Evolutionary conservation across 1,140 invertebrate genomes (phyloP), one percentile per base, ranked within the genome.

Genomic region (Papilio helenus): DNA sequence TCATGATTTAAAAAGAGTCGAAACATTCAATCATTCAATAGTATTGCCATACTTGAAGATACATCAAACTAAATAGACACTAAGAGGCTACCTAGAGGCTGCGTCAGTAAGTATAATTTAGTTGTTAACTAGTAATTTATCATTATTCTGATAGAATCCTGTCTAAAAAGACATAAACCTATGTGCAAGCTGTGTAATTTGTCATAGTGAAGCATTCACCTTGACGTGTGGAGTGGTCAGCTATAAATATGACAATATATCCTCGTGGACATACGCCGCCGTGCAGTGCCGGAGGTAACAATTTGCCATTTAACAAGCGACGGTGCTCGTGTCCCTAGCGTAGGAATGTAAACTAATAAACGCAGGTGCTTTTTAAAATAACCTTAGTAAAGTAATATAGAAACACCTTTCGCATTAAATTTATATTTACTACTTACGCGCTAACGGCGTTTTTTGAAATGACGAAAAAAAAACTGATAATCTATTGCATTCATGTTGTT

Each of bases 221-320:
- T 44, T 74, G 72, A 74, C n/a, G 42, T 49, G 23, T 44, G 20
- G 23, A 68, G 23, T 44, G 44, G 44, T 29, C 18, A 16, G 20
- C 72, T 74, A 74, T 74, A 51, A 74, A 74, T 49, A 74, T 74
- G 23, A 74, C 72, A 74, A 49, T 73, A 49, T 74, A 74, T 49
- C 10, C 42, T 46, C 44, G 42, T 16, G 72, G 72, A 73, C 72
- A 18, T 26, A 44, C 18, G 14, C 10, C 23, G 20, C 23, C 16
- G 42, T 72, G 68, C 71, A 20, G 68, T 8, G n/a, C 71, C 79
- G 51, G 74, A 77, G 79, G 79, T 77, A 80, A 72, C 65, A 76
- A 80, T 74, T 76, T 77, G 74, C 76, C 58, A 61, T 80, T 73
- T 79, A 74, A 58, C 71, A 51, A 72, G 44, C 68, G 78, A 34